Base-by-base conservation (phyloP, 2,113 vertebrate species). In the Struthio camelus region DNA sequence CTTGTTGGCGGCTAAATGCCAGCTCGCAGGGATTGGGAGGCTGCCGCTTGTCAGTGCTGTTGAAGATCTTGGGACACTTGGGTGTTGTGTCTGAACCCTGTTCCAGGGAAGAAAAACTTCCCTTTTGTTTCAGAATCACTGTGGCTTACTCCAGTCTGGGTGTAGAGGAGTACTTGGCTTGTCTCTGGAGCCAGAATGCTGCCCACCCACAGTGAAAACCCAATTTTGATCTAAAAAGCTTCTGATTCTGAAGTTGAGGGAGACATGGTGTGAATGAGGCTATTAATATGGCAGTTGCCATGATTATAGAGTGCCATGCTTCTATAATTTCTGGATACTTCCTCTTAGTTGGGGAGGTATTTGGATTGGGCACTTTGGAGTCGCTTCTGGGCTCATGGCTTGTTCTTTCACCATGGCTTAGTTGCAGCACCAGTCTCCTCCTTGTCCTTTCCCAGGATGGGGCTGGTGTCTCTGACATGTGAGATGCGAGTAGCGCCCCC, bases 321-420 rank as follows among this genome's bases (percentile, higher is more conserved):
- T 27, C 17, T 13, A 7, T 69, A 24, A 15, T 48, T 48, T 48
- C 46, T 48, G 46, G 9, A 48, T 54, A 54, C 53, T 54, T 54
- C 14, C 14, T 15, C 48, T 36, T n/a, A 36, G 5, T 9, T 50
- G 34, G 36, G n/a, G 24, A 34, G 32, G 40, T 36, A 11, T 72
- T 12, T 38, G n/a, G 19, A 13, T 30, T 18, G 70, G 69, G n/a
- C n/a, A 14, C 19, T 28, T 14, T 13, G 5, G 24, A 36, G 67
- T 34, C 38, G 9, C 27, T 65, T 40, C 6, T 27, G 67, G 34
- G 80, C 56, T 85, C 11, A 0, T 1, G 1, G 27, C 36, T 25
- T 8, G 0, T 5, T 34, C 0, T 0, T 62, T 17, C 32, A 4
- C 18, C 6, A 12, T 3, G 14, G 24, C 24, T 27, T 53, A 22